A percentile compares a stretch with the other conserved stretches of the same genome.
These are phyloP conservation scores for Caenorhabditis sp. DNA, from an alignment of 2,888 invertebrate genomes.

Conservation along the genomic window DNA sequence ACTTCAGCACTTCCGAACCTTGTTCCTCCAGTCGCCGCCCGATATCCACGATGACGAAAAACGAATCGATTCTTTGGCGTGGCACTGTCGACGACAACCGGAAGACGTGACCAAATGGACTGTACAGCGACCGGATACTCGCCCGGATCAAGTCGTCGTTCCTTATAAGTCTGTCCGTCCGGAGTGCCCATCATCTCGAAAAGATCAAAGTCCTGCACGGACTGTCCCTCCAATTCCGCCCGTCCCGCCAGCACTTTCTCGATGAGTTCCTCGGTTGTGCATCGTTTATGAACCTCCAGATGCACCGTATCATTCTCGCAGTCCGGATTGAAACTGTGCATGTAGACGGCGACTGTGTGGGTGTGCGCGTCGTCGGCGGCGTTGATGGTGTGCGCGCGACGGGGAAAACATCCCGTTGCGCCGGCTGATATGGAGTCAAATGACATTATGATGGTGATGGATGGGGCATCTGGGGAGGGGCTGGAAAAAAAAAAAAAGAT, in stretches of 20 bases:
- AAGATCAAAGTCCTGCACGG: constrained; percentile 80
- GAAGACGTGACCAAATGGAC: constrained; percentile 74
- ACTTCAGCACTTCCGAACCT: constrained; percentile 87
- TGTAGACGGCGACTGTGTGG: constrained; percentile 75
- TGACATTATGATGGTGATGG: constrained; percentile 65
- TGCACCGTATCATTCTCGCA: constrained; percentile 89
- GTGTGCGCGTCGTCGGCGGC: constrained; percentile 75
- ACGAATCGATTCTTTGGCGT: constrained; percentile 74
- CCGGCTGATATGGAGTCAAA: constrained; percentile 75
- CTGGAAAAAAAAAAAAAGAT: neutral
- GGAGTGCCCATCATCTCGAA: constrained; percentile 83
- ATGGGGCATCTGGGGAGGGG: neutral
- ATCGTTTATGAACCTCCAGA: constrained; percentile 93
- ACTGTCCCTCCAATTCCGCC: constrained; percentile 77
- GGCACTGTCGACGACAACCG: constrained; percentile 62
- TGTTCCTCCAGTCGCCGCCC: constrained; percentile 83
- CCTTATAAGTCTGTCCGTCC: constrained; percentile 89
- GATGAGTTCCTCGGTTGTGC: constrained; percentile 93
- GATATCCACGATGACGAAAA: constrained; percentile 70
- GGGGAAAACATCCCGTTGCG: constrained; percentile 74
- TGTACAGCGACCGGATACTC: constrained; percentile 85
- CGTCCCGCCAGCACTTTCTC: constrained; percentile 87
- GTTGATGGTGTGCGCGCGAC: constrained; percentile 77
- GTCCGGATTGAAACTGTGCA: constrained; percentile 81
- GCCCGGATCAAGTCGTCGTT: constrained; percentile 89